Percentiles rank a stretch among this genome's conserved stretches.
Evolutionary conservation across 2,797 vertebrate genomes (phyloP).

Genomic region (Ara ararauna): DNA sequence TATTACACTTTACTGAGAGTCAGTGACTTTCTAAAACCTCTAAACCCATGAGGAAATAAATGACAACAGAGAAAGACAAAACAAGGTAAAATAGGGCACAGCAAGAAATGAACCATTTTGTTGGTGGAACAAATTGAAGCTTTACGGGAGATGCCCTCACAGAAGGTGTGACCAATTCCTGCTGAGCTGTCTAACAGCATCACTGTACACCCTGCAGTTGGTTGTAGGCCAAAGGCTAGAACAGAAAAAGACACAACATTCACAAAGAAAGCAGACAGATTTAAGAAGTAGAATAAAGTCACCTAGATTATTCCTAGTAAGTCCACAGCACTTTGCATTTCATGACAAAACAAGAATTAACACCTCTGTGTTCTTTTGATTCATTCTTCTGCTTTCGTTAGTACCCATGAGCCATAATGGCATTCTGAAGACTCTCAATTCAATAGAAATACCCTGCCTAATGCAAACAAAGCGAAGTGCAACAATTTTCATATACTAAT

Average conservation of each 20-base stretch:
- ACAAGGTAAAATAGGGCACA: constrained; percentile 51
- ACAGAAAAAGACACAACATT: constrained; percentile 30
- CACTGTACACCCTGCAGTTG: constrained; percentile 5
- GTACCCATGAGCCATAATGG: neutral
- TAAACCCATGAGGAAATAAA: constrained; percentile 52
- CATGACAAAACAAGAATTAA: neutral
- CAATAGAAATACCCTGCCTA: neutral
- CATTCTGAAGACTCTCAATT: neutral
- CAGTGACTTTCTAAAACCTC: constrained; percentile 9
- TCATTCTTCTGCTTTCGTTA: neutral
- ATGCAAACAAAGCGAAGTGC: neutral
- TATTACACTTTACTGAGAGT: neutral
- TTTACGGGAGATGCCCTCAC: constrained; percentile 48
- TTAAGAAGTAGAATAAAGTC: neutral
- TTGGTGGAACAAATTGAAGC: constrained; percentile 63
- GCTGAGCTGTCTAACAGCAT: constrained; percentile 58
- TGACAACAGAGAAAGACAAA: constrained; percentile 37
- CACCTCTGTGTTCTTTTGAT: neutral
- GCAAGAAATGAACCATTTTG: constrained; percentile 56
- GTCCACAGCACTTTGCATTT: neutral
- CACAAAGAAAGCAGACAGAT: neutral
- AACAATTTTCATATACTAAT: neutral
- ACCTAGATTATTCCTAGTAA: neutral
- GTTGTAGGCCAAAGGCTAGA: constrained; percentile 53
- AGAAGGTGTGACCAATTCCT: constrained; percentile 49